Evolutionary conservation across 2,888 invertebrate genomes (phyloP).

Genomic region (Charanyca ferruginea): DNA sequence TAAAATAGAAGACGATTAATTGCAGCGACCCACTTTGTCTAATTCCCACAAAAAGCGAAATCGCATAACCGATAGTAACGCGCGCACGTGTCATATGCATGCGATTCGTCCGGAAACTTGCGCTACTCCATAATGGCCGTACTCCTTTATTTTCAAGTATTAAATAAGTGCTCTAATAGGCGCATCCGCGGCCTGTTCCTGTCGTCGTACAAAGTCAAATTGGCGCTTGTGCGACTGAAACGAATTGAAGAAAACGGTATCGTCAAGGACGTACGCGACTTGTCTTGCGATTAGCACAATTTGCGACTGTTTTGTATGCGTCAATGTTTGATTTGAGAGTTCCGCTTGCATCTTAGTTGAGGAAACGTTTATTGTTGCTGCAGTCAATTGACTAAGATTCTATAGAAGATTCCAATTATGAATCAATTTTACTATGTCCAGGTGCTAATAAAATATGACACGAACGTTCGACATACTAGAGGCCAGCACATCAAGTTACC

Average conservation of each 20-base stretch:
- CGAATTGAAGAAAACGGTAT: slow-evolving; percentile 67
- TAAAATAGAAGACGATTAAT: slow-evolving; percentile 1
- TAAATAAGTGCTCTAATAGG: slow-evolving; percentile 81
- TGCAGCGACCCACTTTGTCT: slow-evolving; percentile 22
- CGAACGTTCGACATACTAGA: no score
- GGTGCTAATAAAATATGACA: background rate
- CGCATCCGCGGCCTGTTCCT: slow-evolving; percentile 80
- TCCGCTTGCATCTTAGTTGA: slow-evolving; percentile 45
- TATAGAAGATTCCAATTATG: background rate
- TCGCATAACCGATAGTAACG: slow-evolving; percentile 44
- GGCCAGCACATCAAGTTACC: no score
- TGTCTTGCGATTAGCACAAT: slow-evolving; percentile 51
- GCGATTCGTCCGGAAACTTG: slow-evolving; percentile 67
- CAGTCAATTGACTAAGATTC: slow-evolving; percentile 3
- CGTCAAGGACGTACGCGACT: slow-evolving; percentile 57
- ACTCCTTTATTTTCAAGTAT: slow-evolving; percentile 83
- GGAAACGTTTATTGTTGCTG: slow-evolving; percentile 42
- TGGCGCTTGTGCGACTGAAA: slow-evolving; percentile 61
- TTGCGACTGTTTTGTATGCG: slow-evolving; percentile 53
- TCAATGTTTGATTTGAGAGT: slow-evolving; percentile 59
- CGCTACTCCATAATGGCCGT: slow-evolving; percentile 71
- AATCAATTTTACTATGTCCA: background rate
- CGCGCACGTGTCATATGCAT: slow-evolving; percentile 61
- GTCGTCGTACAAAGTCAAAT: slow-evolving; percentile 73
- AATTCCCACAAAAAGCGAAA: slow-evolving; percentile 14